Evolutionary conservation across 37 sponge, comb jelly and placozoan species (phyloP).

Genomic region (Beroe forskalii): DNA sequence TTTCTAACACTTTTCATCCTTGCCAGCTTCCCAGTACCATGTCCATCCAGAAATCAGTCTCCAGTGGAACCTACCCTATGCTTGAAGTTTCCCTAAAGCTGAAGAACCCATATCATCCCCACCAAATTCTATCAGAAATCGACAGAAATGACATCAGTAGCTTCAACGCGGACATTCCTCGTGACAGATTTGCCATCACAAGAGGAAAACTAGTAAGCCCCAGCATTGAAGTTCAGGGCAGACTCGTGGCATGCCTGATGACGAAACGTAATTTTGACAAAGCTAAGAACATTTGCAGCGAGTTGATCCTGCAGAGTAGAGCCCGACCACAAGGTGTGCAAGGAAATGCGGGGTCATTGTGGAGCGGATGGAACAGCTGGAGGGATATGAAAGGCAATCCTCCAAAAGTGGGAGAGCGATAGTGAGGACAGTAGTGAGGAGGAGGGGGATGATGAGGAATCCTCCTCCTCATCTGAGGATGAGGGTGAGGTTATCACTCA

Average conservation of each 20-base stretch:
- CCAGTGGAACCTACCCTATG: neutral
- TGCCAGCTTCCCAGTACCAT: neutral
- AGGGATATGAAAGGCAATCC: neutral
- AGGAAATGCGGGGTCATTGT: constrained; percentile 19
- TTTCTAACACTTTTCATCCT: too few species aligned
- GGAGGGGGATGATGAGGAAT: neutral
- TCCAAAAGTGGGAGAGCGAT: too few species aligned
- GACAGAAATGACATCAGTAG: constrained; percentile 26
- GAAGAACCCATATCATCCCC: constrained; percentile 22
- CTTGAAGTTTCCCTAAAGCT: neutral
- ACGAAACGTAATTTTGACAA: constrained; percentile 48
- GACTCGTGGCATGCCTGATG: constrained; percentile 53
- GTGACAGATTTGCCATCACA: constrained; percentile 16
- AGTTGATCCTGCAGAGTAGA: constrained; percentile 35
- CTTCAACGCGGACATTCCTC: constrained; percentile 31
- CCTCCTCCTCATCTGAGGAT: too few species aligned
- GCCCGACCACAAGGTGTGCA: constrained; percentile 54
- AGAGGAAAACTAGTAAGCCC: too few species aligned
- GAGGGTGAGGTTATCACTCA: constrained; percentile 63
- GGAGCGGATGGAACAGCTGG: constrained; percentile 51
- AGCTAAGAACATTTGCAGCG: neutral
- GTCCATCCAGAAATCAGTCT: neutral
- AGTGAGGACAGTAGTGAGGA: neutral
- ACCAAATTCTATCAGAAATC: constrained; percentile 45
- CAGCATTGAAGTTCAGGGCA: constrained; percentile 58